Evolutionary conservation across 2,888 invertebrate species (phyloP).

Genomic region (Pollenia griseotomentosa): DNA sequence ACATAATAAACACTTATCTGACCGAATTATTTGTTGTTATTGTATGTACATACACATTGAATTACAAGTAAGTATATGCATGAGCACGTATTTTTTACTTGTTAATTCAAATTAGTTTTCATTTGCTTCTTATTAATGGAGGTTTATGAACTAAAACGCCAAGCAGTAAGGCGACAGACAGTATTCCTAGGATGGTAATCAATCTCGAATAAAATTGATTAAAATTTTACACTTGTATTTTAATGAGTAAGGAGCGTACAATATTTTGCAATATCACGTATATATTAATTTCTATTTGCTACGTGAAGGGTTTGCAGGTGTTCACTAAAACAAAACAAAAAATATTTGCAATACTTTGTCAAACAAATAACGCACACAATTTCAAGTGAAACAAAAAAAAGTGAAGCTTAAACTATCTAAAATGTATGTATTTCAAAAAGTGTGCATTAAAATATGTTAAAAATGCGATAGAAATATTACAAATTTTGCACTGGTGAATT

Average conservation of each 20-base stretch:
- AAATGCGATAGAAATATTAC: too few species aligned
- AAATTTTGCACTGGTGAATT: too few species aligned
- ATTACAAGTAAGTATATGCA: neutral
- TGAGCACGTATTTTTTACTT: neutral
- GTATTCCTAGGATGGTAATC: neutral
- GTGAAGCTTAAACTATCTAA: too few species aligned
- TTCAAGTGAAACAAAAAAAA: too few species aligned
- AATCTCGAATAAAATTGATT: slow-evolving; percentile 26
- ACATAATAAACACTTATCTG: neutral
- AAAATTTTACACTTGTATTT: slow-evolving; percentile 22
- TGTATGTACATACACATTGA: slow-evolving; percentile 4
- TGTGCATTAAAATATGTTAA: too few species aligned
- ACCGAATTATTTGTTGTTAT: neutral
- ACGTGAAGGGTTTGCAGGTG: slow-evolving; percentile 32
- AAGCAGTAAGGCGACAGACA: neutral
- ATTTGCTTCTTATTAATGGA: slow-evolving; percentile 9
- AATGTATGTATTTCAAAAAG: too few species aligned
- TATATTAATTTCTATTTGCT: neutral
- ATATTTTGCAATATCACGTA: slow-evolving; percentile 45
- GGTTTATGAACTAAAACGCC: neutral
- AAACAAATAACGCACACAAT: neutral
- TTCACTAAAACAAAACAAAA: slow-evolving; percentile 2
- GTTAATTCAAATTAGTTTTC: slow-evolving; percentile 20
- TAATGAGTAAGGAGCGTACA: neutral
- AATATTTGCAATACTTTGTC: neutral